Percentiles rank a stretch among this genome's conserved stretches.
phyloP scores from a whole-genome alignment of 2,113 vertebrate genomes.

The Dermatemys mawii region DNA sequence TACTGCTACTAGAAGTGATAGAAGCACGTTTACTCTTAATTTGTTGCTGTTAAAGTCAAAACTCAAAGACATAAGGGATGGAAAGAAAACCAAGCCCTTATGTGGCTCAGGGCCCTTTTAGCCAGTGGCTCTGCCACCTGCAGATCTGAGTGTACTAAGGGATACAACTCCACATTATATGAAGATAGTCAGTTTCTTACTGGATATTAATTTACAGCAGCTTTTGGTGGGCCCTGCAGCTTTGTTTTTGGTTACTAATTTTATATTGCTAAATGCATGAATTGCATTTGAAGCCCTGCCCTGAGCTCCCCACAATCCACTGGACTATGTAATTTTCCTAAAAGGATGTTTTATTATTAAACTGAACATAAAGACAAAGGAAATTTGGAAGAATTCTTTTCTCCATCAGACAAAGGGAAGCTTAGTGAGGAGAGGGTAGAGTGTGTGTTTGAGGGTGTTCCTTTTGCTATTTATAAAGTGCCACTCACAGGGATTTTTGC shows the following conservation, averaged over 20 bases:
- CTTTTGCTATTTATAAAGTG: neutral
- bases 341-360: neutral
- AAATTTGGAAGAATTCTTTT: neutral
- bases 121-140: neutral
- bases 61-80: neutral
- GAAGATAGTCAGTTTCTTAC: neutral
- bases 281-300: neutral
- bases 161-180: neutral
- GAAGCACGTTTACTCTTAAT: neutral
- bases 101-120: neutral
- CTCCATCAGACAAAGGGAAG: neutral
- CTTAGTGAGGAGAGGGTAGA: neutral
- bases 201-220: neutral
- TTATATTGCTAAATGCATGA: neutral
- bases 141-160: neutral
- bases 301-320: neutral
- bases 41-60: neutral
- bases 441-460: neutral
- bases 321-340: neutral
- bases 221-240: neutral
- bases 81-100: neutral
- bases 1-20: neutral
- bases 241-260: neutral
- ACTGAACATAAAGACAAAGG: neutral
- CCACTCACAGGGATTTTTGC: neutral